Evolutionary conservation across 2,888 invertebrate species (phyloP).

Genomic region (Tipula helvola): DNA sequence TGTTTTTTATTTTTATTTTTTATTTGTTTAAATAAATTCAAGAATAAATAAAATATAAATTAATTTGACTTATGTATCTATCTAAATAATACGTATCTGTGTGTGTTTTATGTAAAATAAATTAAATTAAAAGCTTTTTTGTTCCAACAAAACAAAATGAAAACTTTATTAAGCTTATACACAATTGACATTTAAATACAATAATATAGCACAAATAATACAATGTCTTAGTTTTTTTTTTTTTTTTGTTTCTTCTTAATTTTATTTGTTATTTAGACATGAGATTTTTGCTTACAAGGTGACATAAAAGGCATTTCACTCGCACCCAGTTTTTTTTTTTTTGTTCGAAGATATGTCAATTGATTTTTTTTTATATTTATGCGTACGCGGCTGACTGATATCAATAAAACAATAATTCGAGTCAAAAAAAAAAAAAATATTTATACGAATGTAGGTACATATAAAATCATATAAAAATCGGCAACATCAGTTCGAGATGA

Average conservation of each 20-base stretch:
- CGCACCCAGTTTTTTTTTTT: background rate
- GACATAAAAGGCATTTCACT: background rate
- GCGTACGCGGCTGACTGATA: background rate
- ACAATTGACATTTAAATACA: background rate
- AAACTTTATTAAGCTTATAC: background rate
- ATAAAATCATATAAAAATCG: background rate
- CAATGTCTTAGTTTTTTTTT: background rate
- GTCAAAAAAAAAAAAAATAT: background rate
- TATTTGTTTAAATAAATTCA: background rate
- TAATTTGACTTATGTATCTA: background rate
- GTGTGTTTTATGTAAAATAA: background rate
- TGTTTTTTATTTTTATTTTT: background rate
- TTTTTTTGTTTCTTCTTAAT: too few relatives aligned
- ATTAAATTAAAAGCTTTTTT: background rate
- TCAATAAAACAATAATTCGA: background rate
- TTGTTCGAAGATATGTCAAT: background rate
- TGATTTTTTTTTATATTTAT: background rate
- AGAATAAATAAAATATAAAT: background rate
- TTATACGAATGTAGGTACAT: background rate
- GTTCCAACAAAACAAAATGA: background rate
- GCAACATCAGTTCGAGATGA: background rate
- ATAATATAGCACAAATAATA: background rate
- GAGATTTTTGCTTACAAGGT: background rate
- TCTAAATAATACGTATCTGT: background rate
- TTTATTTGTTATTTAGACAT: background rate